phyloP scores from a whole-genome alignment of 2,888 invertebrate genomes.

The Automeris io region DNA sequence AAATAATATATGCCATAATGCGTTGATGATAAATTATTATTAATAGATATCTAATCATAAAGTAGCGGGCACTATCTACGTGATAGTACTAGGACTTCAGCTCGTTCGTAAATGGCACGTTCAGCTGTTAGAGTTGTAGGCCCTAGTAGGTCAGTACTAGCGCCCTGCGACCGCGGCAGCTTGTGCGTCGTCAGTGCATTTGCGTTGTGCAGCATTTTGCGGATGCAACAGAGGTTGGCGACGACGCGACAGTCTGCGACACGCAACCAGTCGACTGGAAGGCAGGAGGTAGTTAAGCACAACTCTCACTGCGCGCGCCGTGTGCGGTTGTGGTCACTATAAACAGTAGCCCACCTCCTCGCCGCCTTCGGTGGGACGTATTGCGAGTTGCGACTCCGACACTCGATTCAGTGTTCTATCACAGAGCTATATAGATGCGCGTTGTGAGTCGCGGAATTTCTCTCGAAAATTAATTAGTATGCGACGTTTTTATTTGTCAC shows the following conservation, averaged over 20 bases:
- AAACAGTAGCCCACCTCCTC: conserved; percentile 52
- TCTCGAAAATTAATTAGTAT: conserved; percentile 63
- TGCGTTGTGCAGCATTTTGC: conserved; percentile 48
- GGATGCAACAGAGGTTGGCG: conserved; percentile 38
- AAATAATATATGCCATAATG: too few relatives aligned
- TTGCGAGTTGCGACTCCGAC: conserved; percentile 30
- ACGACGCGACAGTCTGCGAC: conserved; percentile 29
- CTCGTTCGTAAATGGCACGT: background rate
- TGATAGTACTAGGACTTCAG: too few relatives aligned
- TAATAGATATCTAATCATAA: too few relatives aligned
- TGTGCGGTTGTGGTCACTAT: conserved; percentile 60
- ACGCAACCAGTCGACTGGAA: conserved; percentile 24
- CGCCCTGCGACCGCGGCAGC: too few relatives aligned
- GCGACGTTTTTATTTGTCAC: conserved; percentile 57
- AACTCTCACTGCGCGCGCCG: conserved; percentile 75
- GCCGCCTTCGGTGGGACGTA: conserved; percentile 33
- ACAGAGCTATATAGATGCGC: conserved; percentile 52
- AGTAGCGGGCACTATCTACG: too few relatives aligned
- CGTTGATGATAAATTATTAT: too few relatives aligned
- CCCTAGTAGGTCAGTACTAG: too few relatives aligned
- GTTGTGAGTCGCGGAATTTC: conserved; percentile 57
- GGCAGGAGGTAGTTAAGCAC: conserved; percentile 35
- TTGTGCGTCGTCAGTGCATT: conserved; percentile 25
- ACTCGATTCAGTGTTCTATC: conserved; percentile 53
- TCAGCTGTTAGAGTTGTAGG: conserved; percentile 2